Conservation (phyloP, 1,140 invertebrate species). For the Brachionus asplanchnoidis region DNA sequence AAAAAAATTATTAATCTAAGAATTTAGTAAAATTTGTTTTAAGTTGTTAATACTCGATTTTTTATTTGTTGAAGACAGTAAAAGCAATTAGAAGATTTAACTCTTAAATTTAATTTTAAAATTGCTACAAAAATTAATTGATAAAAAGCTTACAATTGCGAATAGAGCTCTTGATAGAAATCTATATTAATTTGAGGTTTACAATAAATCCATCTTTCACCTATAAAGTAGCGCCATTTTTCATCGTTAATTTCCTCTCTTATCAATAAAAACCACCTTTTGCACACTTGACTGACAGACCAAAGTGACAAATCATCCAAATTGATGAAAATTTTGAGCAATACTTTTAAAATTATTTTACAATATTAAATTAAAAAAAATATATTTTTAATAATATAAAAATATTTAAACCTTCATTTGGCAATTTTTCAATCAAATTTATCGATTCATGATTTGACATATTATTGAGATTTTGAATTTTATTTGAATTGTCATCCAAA, state of each 20-base stretch:
- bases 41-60: neutral
- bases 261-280: conserved; percentile 74
- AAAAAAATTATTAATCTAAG: neutral
- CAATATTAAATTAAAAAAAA: neutral
- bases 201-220: conserved; percentile 74
- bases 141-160: conserved; percentile 59
- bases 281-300: conserved; percentile 76
- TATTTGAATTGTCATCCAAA: conserved; percentile 51
- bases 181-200: conserved; percentile 64
- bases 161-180: conserved; percentile 73
- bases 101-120: conserved; percentile 13
- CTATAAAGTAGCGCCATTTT: conserved; percentile 71
- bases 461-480: conserved; percentile 35
- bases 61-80: conserved; percentile 36
- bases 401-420: conserved; percentile 9
- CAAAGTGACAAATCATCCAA: conserved; percentile 83
- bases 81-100: conserved; percentile 42
- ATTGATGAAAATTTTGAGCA: conserved; percentile 78
- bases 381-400: too few relatives aligned
- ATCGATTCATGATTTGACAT: neutral
- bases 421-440: neutral
- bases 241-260: conserved; percentile 68
- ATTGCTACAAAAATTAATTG: conserved; percentile 13
- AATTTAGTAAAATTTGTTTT: neutral
- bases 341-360: conserved; percentile 62